These are phyloP conservation scores for Cuculus canorus DNA, from an alignment of 2,797 vertebrate genomes.

Conservation along the genomic window DNA sequence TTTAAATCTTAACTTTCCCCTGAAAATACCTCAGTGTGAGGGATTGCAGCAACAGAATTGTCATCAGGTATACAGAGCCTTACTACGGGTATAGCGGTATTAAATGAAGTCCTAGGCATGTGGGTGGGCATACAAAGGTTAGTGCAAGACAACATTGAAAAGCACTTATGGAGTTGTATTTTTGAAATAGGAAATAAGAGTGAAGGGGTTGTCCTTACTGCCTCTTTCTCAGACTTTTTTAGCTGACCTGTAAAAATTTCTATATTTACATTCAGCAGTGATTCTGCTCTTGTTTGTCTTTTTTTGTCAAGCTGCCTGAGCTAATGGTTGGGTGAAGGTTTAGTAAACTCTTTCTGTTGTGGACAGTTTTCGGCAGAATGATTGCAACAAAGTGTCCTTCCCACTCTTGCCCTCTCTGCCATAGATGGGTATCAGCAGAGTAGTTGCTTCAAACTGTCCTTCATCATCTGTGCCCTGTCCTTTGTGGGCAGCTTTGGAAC, in stretches of 20 bases:
- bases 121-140: neutral
- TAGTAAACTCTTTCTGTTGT: neutral
- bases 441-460: neutral
- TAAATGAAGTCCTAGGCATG: neutral
- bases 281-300: neutral
- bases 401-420: rapidly evolving
- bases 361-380: neutral
- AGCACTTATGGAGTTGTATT: neutral
- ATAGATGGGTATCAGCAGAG: neutral
- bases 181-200: neutral
- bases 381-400: neutral
- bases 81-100: neutral
- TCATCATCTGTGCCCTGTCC: rapidly evolving
- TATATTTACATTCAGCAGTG: neutral
- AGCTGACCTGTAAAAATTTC: neutral
- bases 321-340: neutral
- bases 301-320: neutral
- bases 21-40: neutral
- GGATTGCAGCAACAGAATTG: neutral
- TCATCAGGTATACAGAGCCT: too few species aligned
- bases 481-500: neutral
- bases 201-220: neutral
- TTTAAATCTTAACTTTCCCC: neutral
- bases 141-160: neutral
- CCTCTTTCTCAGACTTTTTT: neutral